These are phyloP conservation scores for Stratiomys singularior DNA, from an alignment of 2,888 invertebrate species.

Conservation along the genomic window DNA sequence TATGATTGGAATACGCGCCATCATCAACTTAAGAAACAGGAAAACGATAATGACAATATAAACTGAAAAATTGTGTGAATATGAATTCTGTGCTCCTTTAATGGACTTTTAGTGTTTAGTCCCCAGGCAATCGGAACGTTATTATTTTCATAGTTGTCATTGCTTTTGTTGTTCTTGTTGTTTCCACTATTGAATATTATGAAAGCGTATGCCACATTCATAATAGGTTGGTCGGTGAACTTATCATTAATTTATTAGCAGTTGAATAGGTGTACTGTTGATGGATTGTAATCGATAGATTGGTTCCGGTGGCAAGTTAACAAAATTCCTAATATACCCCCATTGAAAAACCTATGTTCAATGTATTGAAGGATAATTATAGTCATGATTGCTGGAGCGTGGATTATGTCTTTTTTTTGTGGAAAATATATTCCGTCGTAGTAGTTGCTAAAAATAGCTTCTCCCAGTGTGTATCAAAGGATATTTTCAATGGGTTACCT, in stretches of 20 bases:
- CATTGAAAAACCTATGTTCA: not conserved
- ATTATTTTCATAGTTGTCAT: not conserved
- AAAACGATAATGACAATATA: constrained; percentile 44
- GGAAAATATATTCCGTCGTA: no score
- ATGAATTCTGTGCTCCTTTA: constrained; percentile 20
- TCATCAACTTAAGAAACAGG: constrained; percentile 24
- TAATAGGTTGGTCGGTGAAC: no score
- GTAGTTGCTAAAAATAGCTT: no score
- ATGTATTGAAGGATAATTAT: not conserved
- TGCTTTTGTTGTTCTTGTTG: not conserved
- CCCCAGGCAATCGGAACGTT: not conserved
- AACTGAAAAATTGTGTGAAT: constrained; percentile 44
- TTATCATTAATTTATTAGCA: not conserved
- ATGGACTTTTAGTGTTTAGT: constrained; percentile 31
- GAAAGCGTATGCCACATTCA: no score
- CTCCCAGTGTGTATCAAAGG: no score
- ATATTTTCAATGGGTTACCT: no score
- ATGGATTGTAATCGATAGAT: not conserved
- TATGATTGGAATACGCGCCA: constrained; percentile 34
- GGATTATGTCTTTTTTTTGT: no score
- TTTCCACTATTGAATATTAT: not conserved
- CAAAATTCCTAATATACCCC: not conserved
- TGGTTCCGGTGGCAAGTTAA: not conserved
- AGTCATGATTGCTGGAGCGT: no score
- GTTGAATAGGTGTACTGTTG: constrained; percentile 3